phyloP scores from a whole-genome alignment of 2,113 vertebrate genomes.

The Heterocephalus glaber region DNA sequence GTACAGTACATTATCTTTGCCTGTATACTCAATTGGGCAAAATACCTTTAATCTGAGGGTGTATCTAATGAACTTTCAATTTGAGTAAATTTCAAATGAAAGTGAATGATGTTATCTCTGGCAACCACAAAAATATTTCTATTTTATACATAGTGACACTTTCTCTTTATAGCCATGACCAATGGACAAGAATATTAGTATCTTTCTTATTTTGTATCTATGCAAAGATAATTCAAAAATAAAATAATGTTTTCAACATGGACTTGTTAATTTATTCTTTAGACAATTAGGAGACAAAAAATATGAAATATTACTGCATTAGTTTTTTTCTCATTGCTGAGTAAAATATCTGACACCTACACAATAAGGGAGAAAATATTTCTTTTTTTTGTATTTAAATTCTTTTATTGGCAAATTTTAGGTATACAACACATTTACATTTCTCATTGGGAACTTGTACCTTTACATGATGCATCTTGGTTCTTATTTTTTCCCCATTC shows the following conservation, averaged over 20 bases:
- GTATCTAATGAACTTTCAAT: slow-evolving; percentile 80
- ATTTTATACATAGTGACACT: slow-evolving; percentile 71
- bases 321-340: too few species aligned
- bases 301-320: neutral
- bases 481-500: too few species aligned
- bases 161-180: slow-evolving; percentile 68
- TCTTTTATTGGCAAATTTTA: too few species aligned
- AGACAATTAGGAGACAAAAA: slow-evolving; percentile 53
- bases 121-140: slow-evolving; percentile 75
- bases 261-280: slow-evolving; percentile 56
- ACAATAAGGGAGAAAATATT: too few species aligned
- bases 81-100: slow-evolving; percentile 74
- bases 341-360: too few species aligned
- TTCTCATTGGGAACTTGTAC: too few species aligned
- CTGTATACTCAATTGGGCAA: slow-evolving; percentile 67
- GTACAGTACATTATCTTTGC: slow-evolving; percentile 71
- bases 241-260: slow-evolving; percentile 19
- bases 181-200: slow-evolving; percentile 68
- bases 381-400: too few species aligned
- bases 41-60: slow-evolving; percentile 79
- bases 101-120: slow-evolving; percentile 78
- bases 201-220: slow-evolving; percentile 60
- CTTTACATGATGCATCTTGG: too few species aligned
- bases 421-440: too few species aligned
- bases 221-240: slow-evolving; percentile 58